Evolutionary conservation across 2,888 invertebrate species (phyloP), one percentile per base, ranked within the genome.

Genomic region (Cerastis leucographa): DNA sequence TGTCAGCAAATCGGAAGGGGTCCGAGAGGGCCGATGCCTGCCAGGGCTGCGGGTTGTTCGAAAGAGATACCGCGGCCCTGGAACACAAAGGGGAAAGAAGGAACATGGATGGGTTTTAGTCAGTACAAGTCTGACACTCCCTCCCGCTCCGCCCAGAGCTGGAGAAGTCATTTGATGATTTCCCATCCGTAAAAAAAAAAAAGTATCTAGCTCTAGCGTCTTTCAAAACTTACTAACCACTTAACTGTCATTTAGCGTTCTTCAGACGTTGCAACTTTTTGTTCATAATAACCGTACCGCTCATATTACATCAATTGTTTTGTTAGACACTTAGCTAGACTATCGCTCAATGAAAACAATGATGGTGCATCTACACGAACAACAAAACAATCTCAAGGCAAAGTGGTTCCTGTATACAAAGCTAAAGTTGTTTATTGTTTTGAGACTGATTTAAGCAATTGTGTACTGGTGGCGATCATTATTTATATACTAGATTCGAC

Each of bases 301-400:
- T 71, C 9, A 9, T 35, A 51, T 78, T 22, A 14, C 49, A 56
- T 25, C 64, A 71, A 65, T 65, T 71, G 64, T 64, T 65, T 62
- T 42, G n/a, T 51, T 51, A 49, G n/a, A 35, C 35, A 56, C 29
- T 71, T 54, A 78, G 42, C 5, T 12, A 59, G 22, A 19, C 49
- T 56, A 49, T 40, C n/a, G 62, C 14, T 79, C 14, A 56, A 49
- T 65, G 49, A 51, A 80, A 59, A 80, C 56, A 72, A 72, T 59
- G 49, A 35, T 35, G 44, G n/a, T 71, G 42, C 25, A 62, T 25
- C 25, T 6, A 25, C 40, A 35, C 19, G 22, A 46, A 22, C 46
- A 49, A 74, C 22, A 46, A 44, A 46, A 59, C 42, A n/a, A 40
- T 64, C 25, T 42, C 35, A 69, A 64, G 17, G 64, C 9, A 64